Evolutionary conservation across 1,140 invertebrate genomes (phyloP).

Genomic region (Drosophila repleta): DNA sequence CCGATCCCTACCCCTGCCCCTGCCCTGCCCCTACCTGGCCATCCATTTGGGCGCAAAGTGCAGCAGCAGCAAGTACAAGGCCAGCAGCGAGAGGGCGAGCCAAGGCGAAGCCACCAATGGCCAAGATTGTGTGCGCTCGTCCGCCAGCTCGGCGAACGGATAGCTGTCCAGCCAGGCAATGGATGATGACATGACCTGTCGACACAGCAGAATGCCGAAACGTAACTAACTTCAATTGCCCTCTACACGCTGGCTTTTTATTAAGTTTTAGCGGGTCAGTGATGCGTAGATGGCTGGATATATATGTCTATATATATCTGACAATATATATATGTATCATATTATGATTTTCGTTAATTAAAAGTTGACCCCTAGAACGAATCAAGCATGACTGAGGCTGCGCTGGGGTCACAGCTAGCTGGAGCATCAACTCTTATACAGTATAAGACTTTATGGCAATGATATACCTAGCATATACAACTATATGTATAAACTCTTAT

Average conservation of each 20-base stretch:
- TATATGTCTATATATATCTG: too few species aligned
- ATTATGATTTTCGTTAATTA: slow-evolving; percentile 18
- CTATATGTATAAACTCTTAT: neutral
- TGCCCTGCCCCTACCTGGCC: slow-evolving; percentile 86
- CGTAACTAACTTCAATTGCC: slow-evolving; percentile 39
- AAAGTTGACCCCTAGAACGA: slow-evolving; percentile 28
- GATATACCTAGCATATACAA: neutral
- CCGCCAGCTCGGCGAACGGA: slow-evolving; percentile 53
- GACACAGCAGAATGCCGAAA: slow-evolving; percentile 17
- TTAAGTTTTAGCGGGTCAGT: slow-evolving; percentile 31
- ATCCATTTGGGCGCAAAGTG: slow-evolving; percentile 93
- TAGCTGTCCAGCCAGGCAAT: slow-evolving; percentile 23
- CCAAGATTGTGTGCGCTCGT: slow-evolving; percentile 92
- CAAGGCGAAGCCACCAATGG: slow-evolving; percentile 92
- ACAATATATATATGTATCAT: neutral
- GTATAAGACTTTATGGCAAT: neutral
- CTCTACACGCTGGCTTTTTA: slow-evolving; percentile 45
- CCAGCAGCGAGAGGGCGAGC: slow-evolving; percentile 90
- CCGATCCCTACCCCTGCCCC: too few species aligned
- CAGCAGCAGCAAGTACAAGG: slow-evolving; percentile 92
- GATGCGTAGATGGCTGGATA: slow-evolving; percentile 11
- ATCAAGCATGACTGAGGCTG: slow-evolving; percentile 17
- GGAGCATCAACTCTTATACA: neutral
- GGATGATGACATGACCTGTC: slow-evolving; percentile 10
- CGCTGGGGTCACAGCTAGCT: neutral